A percentile compares a stretch with the other conserved stretches of the same genome.
Evolutionary conservation across 2,113 vertebrate genomes (phyloP).

Genomic region (Nibea coibor): DNA sequence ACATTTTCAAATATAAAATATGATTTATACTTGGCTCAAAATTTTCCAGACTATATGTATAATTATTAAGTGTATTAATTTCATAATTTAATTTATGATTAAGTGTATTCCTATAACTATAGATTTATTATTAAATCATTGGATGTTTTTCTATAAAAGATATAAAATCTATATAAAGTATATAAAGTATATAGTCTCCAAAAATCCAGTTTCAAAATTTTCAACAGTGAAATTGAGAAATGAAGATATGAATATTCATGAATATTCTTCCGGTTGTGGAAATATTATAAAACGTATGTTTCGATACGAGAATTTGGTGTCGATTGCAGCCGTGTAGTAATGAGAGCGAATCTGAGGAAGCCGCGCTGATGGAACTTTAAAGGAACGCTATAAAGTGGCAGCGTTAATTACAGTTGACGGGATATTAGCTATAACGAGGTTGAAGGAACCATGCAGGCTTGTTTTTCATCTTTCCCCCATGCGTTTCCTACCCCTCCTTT

Average conservation of each 20-base stretch:
- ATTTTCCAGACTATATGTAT: too few species aligned
- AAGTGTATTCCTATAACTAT: too few species aligned
- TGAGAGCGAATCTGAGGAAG: background rate
- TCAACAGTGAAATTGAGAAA: background rate
- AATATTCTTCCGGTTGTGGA: constrained; percentile 25
- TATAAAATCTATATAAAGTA: too few species aligned
- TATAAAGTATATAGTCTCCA: too few species aligned
- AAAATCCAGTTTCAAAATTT: background rate
- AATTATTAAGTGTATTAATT: too few species aligned
- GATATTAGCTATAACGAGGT: constrained; percentile 53
- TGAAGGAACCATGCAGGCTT: constrained; percentile 47
- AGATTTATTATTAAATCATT: too few species aligned
- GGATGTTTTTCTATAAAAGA: too few species aligned
- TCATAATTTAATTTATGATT: too few species aligned
- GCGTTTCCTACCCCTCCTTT: constrained; percentile 46
- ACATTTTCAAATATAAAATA: too few species aligned
- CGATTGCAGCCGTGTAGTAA: background rate
- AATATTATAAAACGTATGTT: constrained; percentile 3
- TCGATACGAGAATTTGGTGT: background rate
- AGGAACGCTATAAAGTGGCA: constrained; percentile 32
- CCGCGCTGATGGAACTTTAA: constrained; percentile 38
- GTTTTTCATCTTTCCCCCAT: constrained; percentile 68
- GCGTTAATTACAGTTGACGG: constrained; percentile 37
- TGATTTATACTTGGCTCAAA: too few species aligned
- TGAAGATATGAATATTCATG: constrained; percentile 15